Base-by-base conservation (phyloP, 2,888 invertebrate genomes). In the Mactromeris polynyma region DNA sequence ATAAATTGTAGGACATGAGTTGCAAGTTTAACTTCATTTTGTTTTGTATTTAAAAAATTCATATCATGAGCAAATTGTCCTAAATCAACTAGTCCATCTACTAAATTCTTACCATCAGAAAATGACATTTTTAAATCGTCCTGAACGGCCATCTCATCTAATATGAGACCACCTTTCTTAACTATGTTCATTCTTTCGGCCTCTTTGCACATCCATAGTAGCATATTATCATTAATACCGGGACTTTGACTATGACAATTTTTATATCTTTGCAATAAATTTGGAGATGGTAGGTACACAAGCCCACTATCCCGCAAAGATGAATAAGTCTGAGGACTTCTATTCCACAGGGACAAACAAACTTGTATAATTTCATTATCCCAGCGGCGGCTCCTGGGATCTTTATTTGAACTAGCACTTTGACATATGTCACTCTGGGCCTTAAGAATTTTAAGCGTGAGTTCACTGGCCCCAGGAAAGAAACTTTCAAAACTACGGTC, bases 321-420 rank as follows among this genome's bases (percentile, higher is more conserved):
- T 7, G 80, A 19, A 54, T 89, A 89, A 6, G 83, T 69, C 69
- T 89, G 73, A 9, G 89, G 89, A 21, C 79, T 83, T 54, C 80
- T 42, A 33, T 86, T 86, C 86, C 86, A 86, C 46, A 89, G 26
- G 19, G 89, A 73, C 11, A 86, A 81, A 42, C 86, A 86, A 36
- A 89, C 84, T 26, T 77, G 73, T 36, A 89, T 81, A 33, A 86
- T 77, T 31, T 81, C 83, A 26, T 81, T 86, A 36, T 84, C 83
- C 86, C 86, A 89, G 40, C 81, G 80, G 2, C 86, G n/a, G 42
- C 42, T 42, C 42, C 42, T 42, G 42, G 42, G 42, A 42, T 42
- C 42, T 42, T 42, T 42, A 11, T 42, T 42, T 42, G 42, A 14
- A 38, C 2, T 21, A 78, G 4, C 19, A 78, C 78, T 78, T 78